Evolutionary conservation across 2,113 vertebrate genomes (phyloP), one percentile per base, ranked within the genome.

Genomic region (Cichladusa arquata): DNA sequence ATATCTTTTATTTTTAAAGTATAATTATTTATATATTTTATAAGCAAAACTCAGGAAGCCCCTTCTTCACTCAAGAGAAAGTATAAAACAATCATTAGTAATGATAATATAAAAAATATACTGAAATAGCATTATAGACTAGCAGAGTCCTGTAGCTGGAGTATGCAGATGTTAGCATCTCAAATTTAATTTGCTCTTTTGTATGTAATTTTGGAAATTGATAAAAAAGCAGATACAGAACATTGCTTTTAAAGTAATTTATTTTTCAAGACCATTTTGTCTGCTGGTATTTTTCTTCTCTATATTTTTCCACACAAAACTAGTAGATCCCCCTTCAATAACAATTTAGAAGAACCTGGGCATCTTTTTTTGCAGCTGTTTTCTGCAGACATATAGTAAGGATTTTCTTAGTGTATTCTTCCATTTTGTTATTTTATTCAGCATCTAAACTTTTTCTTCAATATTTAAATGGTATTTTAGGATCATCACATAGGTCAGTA

Each of bases 311-410:
- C 24, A 24, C 9, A 44, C 5, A 51, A 69, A 87, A 64, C 3
- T 60, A 3, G 6, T 90, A 74, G 11, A 44, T 24, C 5, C 0
- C 4, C 9, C 16, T 4, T 51, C 20, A 74, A 33, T 9, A 33
- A 47, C 51, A 20, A 33, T 48, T 73, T 53, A 58, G 8, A 14
- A 81, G 33, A 70, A 65, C 14, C 20, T 42, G 22, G 18, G 34
- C 7, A 50, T 26, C 17, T 36, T 57, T 61, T 50, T 74, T 83
- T 26, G 14, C 33, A 69, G 31, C 4, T 4, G 29, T 87, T 81
- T 86, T 73, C 13, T 67, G 3, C 2, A 4, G 4, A 40, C 6
- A 16, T 2, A 2, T 22, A 47, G 14, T 54, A 54, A 76, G 1
- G 0, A 44, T 33, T 62, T 86, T 71, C 17, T 85, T 77, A 8